A percentile compares a stretch with the other conserved stretches of the same genome.
phyloP scores from a whole-genome alignment of 2,888 invertebrate species.

The Brachypalpus laphriformis region DNA sequence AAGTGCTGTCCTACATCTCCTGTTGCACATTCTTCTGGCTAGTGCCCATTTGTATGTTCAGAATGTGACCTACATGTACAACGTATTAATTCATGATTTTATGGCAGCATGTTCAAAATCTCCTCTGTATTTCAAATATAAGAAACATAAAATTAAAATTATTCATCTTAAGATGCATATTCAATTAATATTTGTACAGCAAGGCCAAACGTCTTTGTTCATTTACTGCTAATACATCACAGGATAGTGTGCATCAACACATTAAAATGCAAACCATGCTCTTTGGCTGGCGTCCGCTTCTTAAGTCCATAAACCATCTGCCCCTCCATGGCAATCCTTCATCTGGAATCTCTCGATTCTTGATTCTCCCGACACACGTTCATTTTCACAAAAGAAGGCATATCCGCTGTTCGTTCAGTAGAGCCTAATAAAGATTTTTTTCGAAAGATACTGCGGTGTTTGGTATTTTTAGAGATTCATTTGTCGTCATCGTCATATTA shows the following conservation, averaged over 20 bases:
- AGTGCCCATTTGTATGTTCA: neutral
- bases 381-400: slow-evolving; percentile 41
- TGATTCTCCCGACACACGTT: slow-evolving; percentile 53
- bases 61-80: slow-evolving; percentile 10
- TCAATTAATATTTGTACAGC: slow-evolving; percentile 30
- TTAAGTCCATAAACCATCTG: slow-evolving; percentile 64
- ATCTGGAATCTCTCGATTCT: slow-evolving; percentile 50
- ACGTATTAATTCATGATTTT: neutral
- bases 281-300: slow-evolving; percentile 65
- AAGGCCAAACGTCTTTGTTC: slow-evolving; percentile 51
- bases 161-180: slow-evolving; percentile 27
- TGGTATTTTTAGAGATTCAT: slow-evolving; percentile 71
- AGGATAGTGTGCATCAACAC: slow-evolving; percentile 30
- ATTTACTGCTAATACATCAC: slow-evolving; percentile 8
- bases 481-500: slow-evolving; percentile 57
- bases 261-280: slow-evolving; percentile 64
- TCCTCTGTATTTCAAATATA: neutral
- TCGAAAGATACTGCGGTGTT: slow-evolving; percentile 41
- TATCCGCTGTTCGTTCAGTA: slow-evolving; percentile 40
- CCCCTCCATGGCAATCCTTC: slow-evolving; percentile 56
- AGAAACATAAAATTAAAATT: slow-evolving; percentile 1
- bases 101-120: neutral
- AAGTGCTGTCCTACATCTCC: neutral
- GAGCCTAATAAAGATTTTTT: slow-evolving; percentile 56
- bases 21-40: neutral